Percentiles rank a stretch among this genome's conserved stretches.
Conservation (phyloP, 2,888 invertebrate genomes). For the Aplocera efformata region DNA sequence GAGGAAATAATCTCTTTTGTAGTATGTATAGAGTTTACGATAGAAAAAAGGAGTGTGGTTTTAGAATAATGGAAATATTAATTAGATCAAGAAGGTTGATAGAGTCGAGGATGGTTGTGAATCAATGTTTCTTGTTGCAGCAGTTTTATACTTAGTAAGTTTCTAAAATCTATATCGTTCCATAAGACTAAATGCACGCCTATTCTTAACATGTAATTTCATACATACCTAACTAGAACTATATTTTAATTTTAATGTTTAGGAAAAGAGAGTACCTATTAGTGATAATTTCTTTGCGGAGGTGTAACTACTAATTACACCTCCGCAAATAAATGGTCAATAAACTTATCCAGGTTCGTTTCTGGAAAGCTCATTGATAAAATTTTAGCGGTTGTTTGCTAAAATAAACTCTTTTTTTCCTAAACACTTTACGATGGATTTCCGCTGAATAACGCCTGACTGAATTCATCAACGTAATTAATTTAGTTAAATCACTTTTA, state of each 20-base stretch:
- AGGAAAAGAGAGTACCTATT: no score
- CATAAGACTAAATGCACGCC: constrained; percentile 11
- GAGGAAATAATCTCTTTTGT: constrained; percentile 33
- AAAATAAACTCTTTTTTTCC: no score
- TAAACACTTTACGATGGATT: no score
- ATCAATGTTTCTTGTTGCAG: constrained; percentile 59
- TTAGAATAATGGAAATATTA: constrained; percentile 22
- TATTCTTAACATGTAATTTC: constrained; percentile 13
- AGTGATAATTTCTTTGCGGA: no score
- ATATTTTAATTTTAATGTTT: not conserved
- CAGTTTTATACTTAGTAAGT: constrained; percentile 37
- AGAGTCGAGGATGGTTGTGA: constrained; percentile 64
- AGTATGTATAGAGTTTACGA: constrained; percentile 31
- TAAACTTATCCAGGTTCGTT: no score
- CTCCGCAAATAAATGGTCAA: no score
- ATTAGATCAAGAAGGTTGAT: constrained; percentile 35
- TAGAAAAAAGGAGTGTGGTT: constrained; percentile 27
- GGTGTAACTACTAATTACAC: no score
- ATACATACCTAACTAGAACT: not conserved
- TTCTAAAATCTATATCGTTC: constrained; percentile 18
- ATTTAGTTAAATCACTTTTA: no score
- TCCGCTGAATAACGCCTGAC: no score
- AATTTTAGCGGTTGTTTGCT: no score
- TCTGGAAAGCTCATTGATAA: no score
- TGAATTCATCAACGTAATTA: no score